Evolutionary conservation across 2,113 vertebrate genomes (phyloP).

Genomic region (Tychaedon coryphoeus): DNA sequence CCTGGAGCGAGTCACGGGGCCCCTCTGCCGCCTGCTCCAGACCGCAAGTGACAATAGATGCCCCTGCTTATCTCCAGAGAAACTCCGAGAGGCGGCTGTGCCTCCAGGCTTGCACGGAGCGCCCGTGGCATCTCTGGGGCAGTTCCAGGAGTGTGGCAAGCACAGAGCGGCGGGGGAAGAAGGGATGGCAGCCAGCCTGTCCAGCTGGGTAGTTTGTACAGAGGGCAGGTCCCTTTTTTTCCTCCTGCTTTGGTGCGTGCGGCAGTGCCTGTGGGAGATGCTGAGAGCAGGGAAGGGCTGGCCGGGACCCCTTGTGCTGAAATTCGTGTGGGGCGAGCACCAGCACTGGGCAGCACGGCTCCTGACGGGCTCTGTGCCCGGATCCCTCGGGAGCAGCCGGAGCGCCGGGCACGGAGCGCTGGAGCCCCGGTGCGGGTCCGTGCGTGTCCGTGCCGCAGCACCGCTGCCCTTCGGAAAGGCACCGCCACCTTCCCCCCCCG

Average conservation of each 20-base stretch:
- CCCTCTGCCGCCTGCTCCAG: not conserved
- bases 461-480: no score
- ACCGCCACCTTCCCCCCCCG: not conserved
- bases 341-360: rapidly evolving
- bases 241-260: not conserved
- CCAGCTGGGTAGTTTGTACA: rapidly evolving
- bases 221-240: not conserved
- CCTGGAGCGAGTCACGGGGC: not conserved
- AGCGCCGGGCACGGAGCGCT: not conserved
- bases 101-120: not conserved
- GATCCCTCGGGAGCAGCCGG: not conserved
- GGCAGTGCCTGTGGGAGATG: not conserved
- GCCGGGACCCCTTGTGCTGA: not conserved
- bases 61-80: not conserved
- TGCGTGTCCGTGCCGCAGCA: not conserved
- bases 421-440: not conserved
- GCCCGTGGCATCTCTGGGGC: not conserved
- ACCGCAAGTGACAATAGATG: not conserved
- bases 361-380: not conserved
- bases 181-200: not conserved
- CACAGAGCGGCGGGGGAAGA: not conserved
- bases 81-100: not conserved
- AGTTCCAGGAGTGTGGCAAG: not conserved
- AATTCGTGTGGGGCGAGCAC: not conserved
- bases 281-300: not conserved